phyloP scores from a whole-genome alignment of 2,888 invertebrate genomes.

The Epinotia ramella region DNA sequence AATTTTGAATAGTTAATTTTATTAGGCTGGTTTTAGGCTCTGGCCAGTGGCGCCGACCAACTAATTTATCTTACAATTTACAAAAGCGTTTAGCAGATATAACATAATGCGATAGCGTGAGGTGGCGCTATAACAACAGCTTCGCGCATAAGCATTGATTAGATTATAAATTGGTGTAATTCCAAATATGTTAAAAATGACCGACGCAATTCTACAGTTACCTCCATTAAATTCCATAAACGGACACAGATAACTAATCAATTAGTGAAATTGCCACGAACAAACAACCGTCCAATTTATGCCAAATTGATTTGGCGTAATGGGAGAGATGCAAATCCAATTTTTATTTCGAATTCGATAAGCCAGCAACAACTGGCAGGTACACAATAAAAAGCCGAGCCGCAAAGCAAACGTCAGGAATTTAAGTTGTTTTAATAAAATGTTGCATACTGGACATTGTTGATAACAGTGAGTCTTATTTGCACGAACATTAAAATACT shows the following conservation, averaged over 20 bases:
- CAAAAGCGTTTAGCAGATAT: too few species aligned
- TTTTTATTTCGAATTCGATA: slow-evolving; percentile 24
- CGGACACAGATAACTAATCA: too few species aligned
- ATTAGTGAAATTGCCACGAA: neutral
- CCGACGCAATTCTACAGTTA: neutral
- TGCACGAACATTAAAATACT: too few species aligned
- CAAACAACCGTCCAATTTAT: slow-evolving; percentile 12
- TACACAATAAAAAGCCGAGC: neutral
- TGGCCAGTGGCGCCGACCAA: too few species aligned
- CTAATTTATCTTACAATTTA: too few species aligned
- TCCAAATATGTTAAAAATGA: neutral
- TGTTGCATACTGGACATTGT: neutral
- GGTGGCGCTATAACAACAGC: too few species aligned
- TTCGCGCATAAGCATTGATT: neutral
- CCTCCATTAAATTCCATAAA: too few species aligned
- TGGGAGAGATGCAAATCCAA: slow-evolving; percentile 13
- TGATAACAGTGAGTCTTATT: too few species aligned
- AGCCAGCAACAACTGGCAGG: slow-evolving; percentile 4
- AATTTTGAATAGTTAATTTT: too few species aligned
- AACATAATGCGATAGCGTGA: too few species aligned
- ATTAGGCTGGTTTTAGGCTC: too few species aligned
- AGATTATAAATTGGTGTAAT: too few species aligned
- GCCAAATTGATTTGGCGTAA: slow-evolving; percentile 17
- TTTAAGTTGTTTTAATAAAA: neutral
- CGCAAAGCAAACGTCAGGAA: neutral